phyloP scores from a whole-genome alignment of 2,113 vertebrate genomes.

The Neodontobutis hainanensis region DNA sequence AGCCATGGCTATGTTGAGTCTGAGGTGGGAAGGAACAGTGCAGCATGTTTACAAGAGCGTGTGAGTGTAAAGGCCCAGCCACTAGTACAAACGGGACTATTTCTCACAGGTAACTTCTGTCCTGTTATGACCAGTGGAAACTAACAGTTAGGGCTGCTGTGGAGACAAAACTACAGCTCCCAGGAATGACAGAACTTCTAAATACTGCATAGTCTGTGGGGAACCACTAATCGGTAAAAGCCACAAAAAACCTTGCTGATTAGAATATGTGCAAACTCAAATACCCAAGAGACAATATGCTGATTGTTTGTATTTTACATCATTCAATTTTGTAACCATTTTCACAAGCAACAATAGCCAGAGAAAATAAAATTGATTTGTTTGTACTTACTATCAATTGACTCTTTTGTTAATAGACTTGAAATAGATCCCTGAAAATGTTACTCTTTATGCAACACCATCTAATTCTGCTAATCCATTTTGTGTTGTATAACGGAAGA shows the following conservation, averaged over 20 bases:
- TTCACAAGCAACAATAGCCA: conserved; percentile 54
- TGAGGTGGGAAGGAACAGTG: conserved; percentile 51
- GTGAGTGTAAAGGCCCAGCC: conserved; percentile 52
- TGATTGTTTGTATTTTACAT: conserved; percentile 57
- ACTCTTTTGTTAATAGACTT: conserved; percentile 66
- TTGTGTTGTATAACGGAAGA: conserved; percentile 51
- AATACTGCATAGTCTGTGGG: not conserved
- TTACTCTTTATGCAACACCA: conserved; percentile 62
- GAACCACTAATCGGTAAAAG: conserved; percentile 23
- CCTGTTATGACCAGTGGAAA: conserved; percentile 30
- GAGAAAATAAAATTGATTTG: conserved; percentile 69
- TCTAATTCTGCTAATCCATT: conserved; percentile 67
- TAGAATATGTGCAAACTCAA: conserved; percentile 37
- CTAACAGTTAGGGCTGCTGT: conserved; percentile 1
- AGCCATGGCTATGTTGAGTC: conserved; percentile 78
- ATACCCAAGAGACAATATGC: conserved; percentile 40
- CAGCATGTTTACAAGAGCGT: conserved; percentile 63
- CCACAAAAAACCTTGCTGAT: conserved; percentile 44
- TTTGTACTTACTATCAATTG: conserved; percentile 68
- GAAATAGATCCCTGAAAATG: conserved; percentile 71
- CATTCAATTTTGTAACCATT: conserved; percentile 58
- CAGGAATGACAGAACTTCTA: conserved; percentile 22
- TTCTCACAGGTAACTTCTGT: conserved; percentile 58
- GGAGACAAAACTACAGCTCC: conserved; percentile 25
- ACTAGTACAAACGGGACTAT: conserved; percentile 65